phyloP scores from a whole-genome alignment of 2,113 vertebrate species.

The Albula goreensis region DNA sequence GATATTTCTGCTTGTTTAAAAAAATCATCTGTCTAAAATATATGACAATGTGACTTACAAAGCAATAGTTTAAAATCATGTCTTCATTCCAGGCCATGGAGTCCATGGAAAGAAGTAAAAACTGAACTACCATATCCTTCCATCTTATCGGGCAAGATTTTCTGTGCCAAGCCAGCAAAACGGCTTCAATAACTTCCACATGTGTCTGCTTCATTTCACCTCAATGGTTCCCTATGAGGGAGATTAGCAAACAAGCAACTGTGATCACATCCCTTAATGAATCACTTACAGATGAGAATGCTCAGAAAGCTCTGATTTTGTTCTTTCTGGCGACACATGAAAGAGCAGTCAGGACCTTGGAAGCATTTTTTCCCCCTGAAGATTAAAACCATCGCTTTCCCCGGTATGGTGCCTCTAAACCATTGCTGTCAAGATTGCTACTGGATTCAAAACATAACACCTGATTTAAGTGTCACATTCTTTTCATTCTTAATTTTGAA shows the following conservation, averaged over 20 bases:
- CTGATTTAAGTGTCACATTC: no score
- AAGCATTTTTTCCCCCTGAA: background rate
- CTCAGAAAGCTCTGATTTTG: slow-evolving; percentile 43
- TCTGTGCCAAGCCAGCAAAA: slow-evolving; percentile 19
- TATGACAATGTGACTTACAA: no score
- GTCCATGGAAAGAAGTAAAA: no score
- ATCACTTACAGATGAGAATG: slow-evolving; percentile 52
- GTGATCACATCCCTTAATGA: slow-evolving; percentile 57
- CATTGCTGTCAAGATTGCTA: no score
- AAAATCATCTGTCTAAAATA: no score
- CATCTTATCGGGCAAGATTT: background rate
- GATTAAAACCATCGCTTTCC: no score
- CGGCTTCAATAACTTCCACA: slow-evolving; percentile 46
- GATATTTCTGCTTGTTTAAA: no score
- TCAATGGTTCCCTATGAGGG: slow-evolving; percentile 39
- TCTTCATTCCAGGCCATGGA: no score
- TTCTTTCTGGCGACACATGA: slow-evolving; percentile 46
- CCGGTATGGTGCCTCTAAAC: no score
- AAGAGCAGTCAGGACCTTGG: slow-evolving; percentile 5
- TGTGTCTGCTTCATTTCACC: slow-evolving; percentile 57
- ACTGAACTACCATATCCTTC: background rate
- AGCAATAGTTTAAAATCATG: no score
- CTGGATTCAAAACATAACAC: no score
- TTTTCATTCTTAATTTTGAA: no score
- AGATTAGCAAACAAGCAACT: slow-evolving; percentile 58